Conservation (phyloP, 2,888 invertebrate species). For the Tachystola acroxantha region DNA sequence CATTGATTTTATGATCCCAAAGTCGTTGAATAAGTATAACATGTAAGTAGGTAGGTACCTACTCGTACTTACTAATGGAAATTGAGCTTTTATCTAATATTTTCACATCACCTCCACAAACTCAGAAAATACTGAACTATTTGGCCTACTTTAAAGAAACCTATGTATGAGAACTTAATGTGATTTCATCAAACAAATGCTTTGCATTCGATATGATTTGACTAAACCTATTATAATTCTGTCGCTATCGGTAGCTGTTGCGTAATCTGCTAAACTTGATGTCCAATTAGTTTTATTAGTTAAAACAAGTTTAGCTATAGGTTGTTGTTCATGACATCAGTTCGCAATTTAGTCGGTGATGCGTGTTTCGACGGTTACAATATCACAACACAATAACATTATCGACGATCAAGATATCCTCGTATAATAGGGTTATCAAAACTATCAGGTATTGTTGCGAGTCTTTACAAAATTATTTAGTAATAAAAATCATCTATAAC, state of each 20-base stretch:
- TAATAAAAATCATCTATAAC: background rate
- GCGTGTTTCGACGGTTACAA: constrained; percentile 21
- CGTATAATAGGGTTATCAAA: too few relatives aligned
- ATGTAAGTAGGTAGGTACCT: too few relatives aligned
- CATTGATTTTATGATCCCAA: too few relatives aligned
- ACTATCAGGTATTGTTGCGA: background rate
- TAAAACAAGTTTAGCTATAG: constrained; percentile 12
- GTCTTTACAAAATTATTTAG: background rate
- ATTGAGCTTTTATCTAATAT: too few relatives aligned
- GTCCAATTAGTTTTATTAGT: constrained; percentile 14
- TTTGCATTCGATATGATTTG: too few relatives aligned
- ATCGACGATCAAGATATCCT: constrained; percentile 2
- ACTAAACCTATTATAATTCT: background rate
- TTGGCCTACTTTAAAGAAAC: too few relatives aligned
- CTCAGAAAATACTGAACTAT: too few relatives aligned
- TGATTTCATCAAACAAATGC: too few relatives aligned
- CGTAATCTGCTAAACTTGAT: background rate
- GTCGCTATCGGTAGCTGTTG: background rate
- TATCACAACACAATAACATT: constrained; percentile 11
- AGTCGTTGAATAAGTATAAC: too few relatives aligned
- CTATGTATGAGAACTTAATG: too few relatives aligned
- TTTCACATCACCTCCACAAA: too few relatives aligned
- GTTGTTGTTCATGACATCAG: constrained; percentile 26
- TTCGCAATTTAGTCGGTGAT: constrained; percentile 30
- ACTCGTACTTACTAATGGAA: too few relatives aligned